Evolutionary conservation across 2,113 vertebrate species (phyloP), one percentile per base, ranked within the genome.

Genomic region (Lepus europaeus): DNA sequence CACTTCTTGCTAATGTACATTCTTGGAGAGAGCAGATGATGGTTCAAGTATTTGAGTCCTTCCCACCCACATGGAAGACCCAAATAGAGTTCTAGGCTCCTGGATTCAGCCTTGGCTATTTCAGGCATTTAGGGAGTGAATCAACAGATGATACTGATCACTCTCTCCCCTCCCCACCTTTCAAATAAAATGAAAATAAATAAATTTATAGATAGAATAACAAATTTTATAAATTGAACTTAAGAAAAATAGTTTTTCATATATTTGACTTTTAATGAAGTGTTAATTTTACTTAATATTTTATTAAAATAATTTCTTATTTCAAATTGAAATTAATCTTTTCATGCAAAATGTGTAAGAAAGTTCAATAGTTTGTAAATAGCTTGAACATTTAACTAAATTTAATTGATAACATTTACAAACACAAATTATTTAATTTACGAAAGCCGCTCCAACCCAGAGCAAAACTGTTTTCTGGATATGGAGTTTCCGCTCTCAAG

Each of bases 221-320:
- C 4, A 90, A 86, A 23, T 33, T 53, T 76, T 74, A 8, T 25
- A 95, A 89, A 45, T 79, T 93, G 56, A 90, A 87, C 9, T 45
- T 77, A 63, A 77, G 80, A 76, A 93, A 92, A 72, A 88, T 49
- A 59, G 12, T 0, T 53, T 72, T 83, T 80, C 73, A 23, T 39
- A 89, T 85, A 66, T 92, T 20, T 53, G 27, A 92, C 64, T 64
- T 72, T 70, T 8, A 45, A 73, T 5, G 31, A 64, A 56, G 49
- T 36, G n/a, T 70, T 68, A 31, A 80, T 53, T 87, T 91, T 8
- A 53, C 29, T 63, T 81, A 1, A 29, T 45, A 45, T 87, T 72
- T 80, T 68, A 84, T n/a, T 85, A 66, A 78, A 79, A 89, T 16
- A 64, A 51, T 17, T 8, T 39, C 27, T 31, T 33, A 27, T 49